A percentile compares a stretch with the other conserved stretches of the same genome.
These are phyloP conservation scores for Pocillopora meandrina DNA, from an alignment of 92 coral and sea anemone genomes.

Conservation along the genomic window DNA sequence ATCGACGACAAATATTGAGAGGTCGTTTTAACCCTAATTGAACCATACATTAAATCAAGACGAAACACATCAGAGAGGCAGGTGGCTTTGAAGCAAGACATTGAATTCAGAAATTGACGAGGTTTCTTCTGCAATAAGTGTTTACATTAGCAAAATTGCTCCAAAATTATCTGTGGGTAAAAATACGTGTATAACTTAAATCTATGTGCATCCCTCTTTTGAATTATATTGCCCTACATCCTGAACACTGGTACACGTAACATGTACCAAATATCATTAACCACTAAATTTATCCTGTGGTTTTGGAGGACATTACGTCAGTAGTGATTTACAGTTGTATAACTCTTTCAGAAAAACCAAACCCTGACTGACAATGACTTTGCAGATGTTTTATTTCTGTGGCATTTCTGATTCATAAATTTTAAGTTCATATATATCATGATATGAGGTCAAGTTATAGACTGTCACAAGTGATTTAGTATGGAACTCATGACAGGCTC, in stretches of 20 bases:
- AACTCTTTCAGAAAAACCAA: background rate
- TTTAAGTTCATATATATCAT: background rate
- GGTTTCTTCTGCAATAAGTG: background rate
- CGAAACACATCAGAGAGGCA: background rate
- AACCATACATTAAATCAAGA: background rate
- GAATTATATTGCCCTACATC: background rate
- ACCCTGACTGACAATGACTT: background rate
- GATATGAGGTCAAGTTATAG: constrained; percentile 11
- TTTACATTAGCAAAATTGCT: background rate
- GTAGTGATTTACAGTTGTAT: too few species aligned
- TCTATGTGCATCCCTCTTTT: background rate
- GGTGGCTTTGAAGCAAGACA: background rate
- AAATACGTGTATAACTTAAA: background rate
- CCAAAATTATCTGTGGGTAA: background rate
- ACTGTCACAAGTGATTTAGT: constrained; percentile 4
- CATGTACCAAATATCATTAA: background rate
- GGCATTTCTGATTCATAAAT: constrained; percentile 9
- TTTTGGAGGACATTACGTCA: background rate
- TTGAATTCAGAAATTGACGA: background rate
- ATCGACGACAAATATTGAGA: background rate
- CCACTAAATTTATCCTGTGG: background rate
- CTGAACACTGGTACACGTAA: background rate
- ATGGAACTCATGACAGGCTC: constrained; percentile 1
- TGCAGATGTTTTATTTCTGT: background rate
- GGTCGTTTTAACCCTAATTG: background rate